Evolutionary conservation across 1,140 invertebrate genomes (phyloP).

Genomic region (Nasonia vitripennis): DNA sequence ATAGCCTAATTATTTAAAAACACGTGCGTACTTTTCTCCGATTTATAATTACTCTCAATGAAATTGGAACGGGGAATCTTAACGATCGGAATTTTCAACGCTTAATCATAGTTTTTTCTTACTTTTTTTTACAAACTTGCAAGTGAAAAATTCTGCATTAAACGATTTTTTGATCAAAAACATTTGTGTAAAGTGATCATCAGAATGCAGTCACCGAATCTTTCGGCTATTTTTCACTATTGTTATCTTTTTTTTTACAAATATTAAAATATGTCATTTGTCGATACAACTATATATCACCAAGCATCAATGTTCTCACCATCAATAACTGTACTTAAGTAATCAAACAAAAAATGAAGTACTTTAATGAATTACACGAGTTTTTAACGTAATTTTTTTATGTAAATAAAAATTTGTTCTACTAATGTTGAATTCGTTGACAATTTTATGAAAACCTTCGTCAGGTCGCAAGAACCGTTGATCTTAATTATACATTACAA

Average conservation of each 20-base stretch:
- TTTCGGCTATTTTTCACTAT: neutral
- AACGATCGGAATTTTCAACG: constrained; percentile 6
- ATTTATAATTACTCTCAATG: constrained; percentile 20
- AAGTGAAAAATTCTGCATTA: constrained; percentile 13
- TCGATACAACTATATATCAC: constrained; percentile 1
- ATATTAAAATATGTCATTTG: constrained; percentile 37
- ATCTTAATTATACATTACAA: neutral
- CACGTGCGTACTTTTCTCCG: constrained; percentile 11
- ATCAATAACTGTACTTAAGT: constrained; percentile 29
- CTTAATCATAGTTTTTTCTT: constrained; percentile 12
- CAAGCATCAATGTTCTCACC: constrained; percentile 15
- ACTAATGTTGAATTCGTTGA: neutral
- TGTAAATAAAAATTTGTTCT: neutral
- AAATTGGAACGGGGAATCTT: neutral
- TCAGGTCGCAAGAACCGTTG: neutral
- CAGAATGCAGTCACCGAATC: neutral
- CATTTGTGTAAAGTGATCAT: neutral
- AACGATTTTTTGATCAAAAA: constrained; percentile 22
- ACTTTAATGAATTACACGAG: neutral
- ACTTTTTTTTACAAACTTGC: neutral
- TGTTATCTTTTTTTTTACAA: neutral
- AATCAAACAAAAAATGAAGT: constrained; percentile 18
- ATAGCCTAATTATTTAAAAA: neutral
- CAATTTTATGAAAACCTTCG: neutral
- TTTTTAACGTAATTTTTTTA: constrained; percentile 7